A percentile compares a stretch with the other conserved stretches of the same genome.
Evolutionary conservation across 1,140 invertebrate species (phyloP).

Genomic region (Aphidius ervi): DNA sequence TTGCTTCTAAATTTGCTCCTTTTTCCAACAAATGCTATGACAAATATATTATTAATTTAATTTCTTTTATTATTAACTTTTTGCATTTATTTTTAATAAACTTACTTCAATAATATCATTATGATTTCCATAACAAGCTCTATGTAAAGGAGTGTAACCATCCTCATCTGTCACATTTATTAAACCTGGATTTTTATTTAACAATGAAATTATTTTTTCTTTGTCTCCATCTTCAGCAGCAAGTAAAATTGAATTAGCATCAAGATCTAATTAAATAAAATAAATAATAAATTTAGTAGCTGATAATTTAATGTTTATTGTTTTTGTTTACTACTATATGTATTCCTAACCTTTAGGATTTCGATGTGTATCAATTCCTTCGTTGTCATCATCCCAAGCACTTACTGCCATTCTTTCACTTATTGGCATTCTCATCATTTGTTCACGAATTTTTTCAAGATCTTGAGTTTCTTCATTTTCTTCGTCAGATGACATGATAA

Average conservation of each 20-base stretch:
- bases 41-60: conserved; percentile 16
- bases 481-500: conserved; percentile 41
- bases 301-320: background rate
- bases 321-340: background rate
- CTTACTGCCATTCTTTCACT: conserved; percentile 51
- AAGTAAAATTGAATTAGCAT: conserved; percentile 67
- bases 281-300: background rate
- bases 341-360: conserved; percentile 50
- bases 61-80: conserved; percentile 1
- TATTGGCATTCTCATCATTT: conserved; percentile 36
- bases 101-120: conserved; percentile 67
- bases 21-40: conserved; percentile 64
- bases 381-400: conserved; percentile 55
- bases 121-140: conserved; percentile 90
- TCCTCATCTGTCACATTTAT: conserved; percentile 76
- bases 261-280: conserved; percentile 56
- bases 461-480: conserved; percentile 44
- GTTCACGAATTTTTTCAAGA: conserved; percentile 42
- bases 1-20: conserved; percentile 69
- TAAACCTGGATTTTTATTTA: conserved; percentile 60
- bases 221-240: conserved; percentile 79
- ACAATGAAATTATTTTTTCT: conserved; percentile 58
- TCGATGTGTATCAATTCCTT: conserved; percentile 49
- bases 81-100: conserved; percentile 3
- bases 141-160: conserved; percentile 85